phyloP scores from a whole-genome alignment of 1,140 invertebrate genomes.

The Theocolax elegans region DNA sequence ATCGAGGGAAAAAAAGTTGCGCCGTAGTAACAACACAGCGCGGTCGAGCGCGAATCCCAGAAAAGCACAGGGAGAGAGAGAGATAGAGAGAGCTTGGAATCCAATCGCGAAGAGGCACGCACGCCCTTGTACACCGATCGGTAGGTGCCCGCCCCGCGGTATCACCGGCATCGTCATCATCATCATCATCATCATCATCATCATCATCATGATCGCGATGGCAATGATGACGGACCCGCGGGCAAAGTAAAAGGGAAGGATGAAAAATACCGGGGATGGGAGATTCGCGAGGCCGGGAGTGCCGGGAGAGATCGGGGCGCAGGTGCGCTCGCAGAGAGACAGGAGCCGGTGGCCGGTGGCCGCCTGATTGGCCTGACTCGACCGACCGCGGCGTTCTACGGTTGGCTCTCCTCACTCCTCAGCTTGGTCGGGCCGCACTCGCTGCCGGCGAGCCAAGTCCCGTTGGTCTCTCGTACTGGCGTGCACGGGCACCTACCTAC shows the following conservation, averaged over 20 bases:
- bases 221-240: background rate
- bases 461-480: slow-evolving; percentile 46
- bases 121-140: background rate
- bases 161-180: slow-evolving; percentile 4
- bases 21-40: too few relatives aligned
- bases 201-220: background rate
- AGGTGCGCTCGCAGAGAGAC: slow-evolving; percentile 19
- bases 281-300: too few relatives aligned
- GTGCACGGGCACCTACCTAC: slow-evolving; percentile 46
- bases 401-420: slow-evolving; percentile 38
- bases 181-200: background rate
- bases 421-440: background rate
- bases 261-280: background rate
- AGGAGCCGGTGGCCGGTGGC: slow-evolving; percentile 54
- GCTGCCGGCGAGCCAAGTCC: slow-evolving; percentile 49
- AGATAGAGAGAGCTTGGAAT: background rate
- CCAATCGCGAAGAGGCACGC: too few relatives aligned
- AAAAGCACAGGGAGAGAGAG: too few relatives aligned
- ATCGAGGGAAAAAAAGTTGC: too few relatives aligned
- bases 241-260: background rate
- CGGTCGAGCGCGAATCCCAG: too few relatives aligned
- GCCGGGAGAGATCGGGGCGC: too few relatives aligned
- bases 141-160: background rate
- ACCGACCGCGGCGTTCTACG: slow-evolving; percentile 44
- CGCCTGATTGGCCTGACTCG: slow-evolving; percentile 64